A percentile compares a stretch with the other conserved stretches of the same genome.
Conservation (phyloP, 2,888 invertebrate species). For the Phortica okadai region DNA sequence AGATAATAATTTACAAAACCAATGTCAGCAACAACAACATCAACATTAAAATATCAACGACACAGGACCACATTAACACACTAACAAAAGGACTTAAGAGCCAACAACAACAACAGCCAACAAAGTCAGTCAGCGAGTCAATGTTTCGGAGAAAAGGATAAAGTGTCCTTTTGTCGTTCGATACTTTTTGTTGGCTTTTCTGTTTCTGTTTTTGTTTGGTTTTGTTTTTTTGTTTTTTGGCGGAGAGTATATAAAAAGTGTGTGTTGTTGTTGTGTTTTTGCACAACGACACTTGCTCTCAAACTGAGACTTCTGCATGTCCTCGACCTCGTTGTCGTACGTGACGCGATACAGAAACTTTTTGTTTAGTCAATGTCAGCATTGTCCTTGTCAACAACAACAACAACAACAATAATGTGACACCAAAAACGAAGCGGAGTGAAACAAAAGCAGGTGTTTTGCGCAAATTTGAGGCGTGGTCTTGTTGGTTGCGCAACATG, state of each 20-base stretch:
- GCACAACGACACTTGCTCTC: background rate
- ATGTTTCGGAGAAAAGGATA: background rate
- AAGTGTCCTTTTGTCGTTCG: background rate
- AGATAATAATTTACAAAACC: constrained; percentile 57
- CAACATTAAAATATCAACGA: background rate
- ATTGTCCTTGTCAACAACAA: constrained; percentile 3
- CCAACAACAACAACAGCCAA: background rate
- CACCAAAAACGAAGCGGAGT: background rate
- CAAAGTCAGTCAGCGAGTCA: background rate
- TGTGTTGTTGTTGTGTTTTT: background rate
- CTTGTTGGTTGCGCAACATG: constrained; percentile 47
- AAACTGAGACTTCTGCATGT: background rate
- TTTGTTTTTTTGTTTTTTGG: background rate
- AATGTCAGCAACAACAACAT: background rate
- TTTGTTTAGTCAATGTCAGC: background rate
- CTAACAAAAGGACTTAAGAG: background rate
- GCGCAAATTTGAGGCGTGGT: background rate
- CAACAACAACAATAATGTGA: background rate
- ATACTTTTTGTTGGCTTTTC: constrained; percentile 2
- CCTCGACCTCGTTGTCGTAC: constrained; percentile 6
- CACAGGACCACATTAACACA: background rate
- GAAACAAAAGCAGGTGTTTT: constrained; percentile 11
- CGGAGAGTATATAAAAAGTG: background rate
- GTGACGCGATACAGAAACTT: constrained; percentile 16
- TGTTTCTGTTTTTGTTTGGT: background rate